phyloP scores from a whole-genome alignment of 2,888 invertebrate species.

The Doris montereyensis region DNA sequence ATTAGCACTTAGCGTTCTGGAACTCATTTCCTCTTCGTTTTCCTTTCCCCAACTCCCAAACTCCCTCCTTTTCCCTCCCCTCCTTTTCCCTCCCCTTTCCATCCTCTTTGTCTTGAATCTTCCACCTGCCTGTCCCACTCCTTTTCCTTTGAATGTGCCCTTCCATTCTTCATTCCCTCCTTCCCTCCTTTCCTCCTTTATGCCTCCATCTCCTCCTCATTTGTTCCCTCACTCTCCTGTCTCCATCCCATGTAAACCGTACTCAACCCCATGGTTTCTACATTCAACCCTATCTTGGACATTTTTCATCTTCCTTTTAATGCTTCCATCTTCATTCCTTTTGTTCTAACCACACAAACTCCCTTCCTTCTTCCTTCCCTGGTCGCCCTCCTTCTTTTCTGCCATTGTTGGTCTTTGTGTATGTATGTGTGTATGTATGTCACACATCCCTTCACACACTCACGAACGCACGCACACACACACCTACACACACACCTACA shows the following conservation, averaged over 20 bases:
- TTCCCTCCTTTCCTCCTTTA: conserved; percentile 8
- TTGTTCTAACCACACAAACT: too few species aligned
- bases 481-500: too few species aligned
- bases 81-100: not conserved
- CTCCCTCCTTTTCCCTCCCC: not conserved
- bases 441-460: too few species aligned
- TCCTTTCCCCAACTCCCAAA: not conserved
- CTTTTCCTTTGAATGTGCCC: not conserved
- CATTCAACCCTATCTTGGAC: too few species aligned
- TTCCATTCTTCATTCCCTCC: not conserved
- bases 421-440: too few species aligned
- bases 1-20: too few species aligned
- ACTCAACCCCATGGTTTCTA: not conserved
- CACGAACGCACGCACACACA: too few species aligned
- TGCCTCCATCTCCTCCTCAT: not conserved
- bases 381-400: too few species aligned
- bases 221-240: not conserved
- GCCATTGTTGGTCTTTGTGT: too few species aligned
- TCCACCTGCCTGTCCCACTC: not conserved
- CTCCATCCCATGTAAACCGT: not conserved
- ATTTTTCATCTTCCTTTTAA: too few species aligned
- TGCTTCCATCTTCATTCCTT: too few species aligned
- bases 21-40: not conserved
- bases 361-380: too few species aligned
- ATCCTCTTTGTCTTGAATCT: not conserved